phyloP scores from a whole-genome alignment of 2,888 invertebrate genomes.

The Phlogophora meticulosa region DNA sequence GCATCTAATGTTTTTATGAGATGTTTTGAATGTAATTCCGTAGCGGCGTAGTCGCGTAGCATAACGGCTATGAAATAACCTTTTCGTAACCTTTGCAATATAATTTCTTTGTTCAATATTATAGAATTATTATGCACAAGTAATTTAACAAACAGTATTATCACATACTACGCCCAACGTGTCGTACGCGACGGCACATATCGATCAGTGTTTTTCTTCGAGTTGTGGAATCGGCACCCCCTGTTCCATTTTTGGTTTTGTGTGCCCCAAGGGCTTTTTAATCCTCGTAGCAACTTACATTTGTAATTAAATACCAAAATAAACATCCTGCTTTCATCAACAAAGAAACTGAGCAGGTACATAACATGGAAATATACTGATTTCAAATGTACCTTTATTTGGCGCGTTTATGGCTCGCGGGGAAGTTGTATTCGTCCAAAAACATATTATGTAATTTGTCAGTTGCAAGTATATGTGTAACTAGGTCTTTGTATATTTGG shows the following conservation, averaged over 20 bases:
- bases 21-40: neutral
- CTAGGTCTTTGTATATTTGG: slow-evolving; percentile 14
- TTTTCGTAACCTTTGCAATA: neutral
- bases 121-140: neutral
- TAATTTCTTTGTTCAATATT: neutral
- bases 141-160: neutral
- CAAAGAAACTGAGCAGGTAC: neutral
- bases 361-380: neutral
- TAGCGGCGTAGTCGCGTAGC: neutral
- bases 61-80: neutral
- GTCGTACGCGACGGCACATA: slow-evolving; percentile 25
- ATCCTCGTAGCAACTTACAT: slow-evolving; percentile 23
- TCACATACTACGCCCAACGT: neutral
- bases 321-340: slow-evolving; percentile 22
- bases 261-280: slow-evolving; percentile 17
- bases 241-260: slow-evolving; percentile 34
- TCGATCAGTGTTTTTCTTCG: slow-evolving; percentile 40
- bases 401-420: neutral
- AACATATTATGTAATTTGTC: slow-evolving; percentile 26
- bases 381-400: neutral
- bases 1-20: neutral
- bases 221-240: slow-evolving; percentile 24
- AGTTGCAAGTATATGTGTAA: slow-evolving; percentile 15
- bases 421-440: slow-evolving; percentile 10
- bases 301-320: slow-evolving; percentile 35